These are phyloP conservation scores for Hippasteria phrygiana DNA, from an alignment of 53 echinoderm and acorn worm species.

Conservation along the genomic window DNA sequence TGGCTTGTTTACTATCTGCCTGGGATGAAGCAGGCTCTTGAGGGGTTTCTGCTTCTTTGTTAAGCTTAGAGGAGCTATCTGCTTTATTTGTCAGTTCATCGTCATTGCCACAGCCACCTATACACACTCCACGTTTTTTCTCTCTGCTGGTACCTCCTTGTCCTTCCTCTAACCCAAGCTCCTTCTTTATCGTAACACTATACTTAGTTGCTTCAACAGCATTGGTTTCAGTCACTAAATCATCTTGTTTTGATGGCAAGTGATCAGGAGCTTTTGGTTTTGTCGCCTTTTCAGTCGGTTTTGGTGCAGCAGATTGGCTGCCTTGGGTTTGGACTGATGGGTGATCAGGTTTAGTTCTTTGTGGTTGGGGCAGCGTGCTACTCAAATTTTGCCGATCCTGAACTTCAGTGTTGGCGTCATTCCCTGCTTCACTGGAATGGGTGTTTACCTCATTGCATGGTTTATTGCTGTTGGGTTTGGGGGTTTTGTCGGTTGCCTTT, in stretches of 20 bases:
- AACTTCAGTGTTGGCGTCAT: neutral
- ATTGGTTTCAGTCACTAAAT: neutral
- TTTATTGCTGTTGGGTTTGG: constrained; percentile 63
- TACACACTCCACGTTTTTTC: neutral
- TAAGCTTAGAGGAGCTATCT: neutral
- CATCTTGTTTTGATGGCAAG: neutral
- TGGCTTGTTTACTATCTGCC: constrained; percentile 3
- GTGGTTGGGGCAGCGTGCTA: constrained; percentile 11
- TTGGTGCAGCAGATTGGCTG: neutral
- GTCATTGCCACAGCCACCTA: constrained; percentile 48
- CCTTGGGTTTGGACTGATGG: neutral
- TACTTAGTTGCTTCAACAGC: neutral
- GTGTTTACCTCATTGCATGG: constrained; percentile 51
- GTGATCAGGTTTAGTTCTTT: constrained; percentile 47
- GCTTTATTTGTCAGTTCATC: constrained; percentile 11
- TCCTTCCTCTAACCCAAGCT: constrained; percentile 4
- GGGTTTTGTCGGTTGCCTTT: constrained; percentile 26
- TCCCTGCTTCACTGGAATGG: constrained; percentile 22
- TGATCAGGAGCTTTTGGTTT: neutral
- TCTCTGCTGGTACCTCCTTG: neutral
- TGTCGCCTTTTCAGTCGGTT: neutral
- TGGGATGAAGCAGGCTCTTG: constrained; percentile 5
- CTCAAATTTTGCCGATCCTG: neutral
- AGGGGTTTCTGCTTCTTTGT: neutral
- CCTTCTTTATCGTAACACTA: neutral